Conservation (phyloP, 1,140 invertebrate species). For the Matsumurasca onukii region DNA sequence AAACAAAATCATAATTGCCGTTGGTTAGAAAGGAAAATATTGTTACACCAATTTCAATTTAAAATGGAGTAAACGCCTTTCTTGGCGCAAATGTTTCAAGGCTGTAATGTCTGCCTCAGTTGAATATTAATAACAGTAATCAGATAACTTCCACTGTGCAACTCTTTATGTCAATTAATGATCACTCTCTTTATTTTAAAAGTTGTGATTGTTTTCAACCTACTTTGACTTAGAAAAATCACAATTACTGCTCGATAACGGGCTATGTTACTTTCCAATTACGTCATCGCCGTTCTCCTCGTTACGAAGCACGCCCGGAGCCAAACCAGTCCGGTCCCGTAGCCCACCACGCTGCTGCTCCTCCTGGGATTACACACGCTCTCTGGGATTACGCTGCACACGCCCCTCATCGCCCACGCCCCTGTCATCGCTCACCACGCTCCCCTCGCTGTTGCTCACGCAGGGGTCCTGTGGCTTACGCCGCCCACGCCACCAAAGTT, state of each 20-base stretch:
- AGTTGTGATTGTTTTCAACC: too few species aligned
- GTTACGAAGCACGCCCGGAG: conserved; percentile 49
- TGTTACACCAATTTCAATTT: too few species aligned
- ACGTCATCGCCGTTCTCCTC: conserved; percentile 48
- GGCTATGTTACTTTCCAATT: conserved; percentile 45
- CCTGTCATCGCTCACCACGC: not conserved
- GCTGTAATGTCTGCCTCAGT: too few species aligned
- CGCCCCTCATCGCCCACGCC: conserved; percentile 47
- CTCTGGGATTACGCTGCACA: conserved; percentile 24
- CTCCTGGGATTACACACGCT: conserved; percentile 14
- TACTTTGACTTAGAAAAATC: conserved; percentile 24
- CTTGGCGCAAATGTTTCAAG: too few species aligned
- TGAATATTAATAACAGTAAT: too few species aligned
- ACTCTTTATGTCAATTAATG: too few species aligned
- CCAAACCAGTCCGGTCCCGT: conserved; percentile 45
- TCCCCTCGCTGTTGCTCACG: conserved; percentile 9
- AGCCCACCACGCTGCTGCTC: conserved; percentile 25
- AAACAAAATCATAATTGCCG: too few species aligned
- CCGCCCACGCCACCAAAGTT: conserved; percentile 38
- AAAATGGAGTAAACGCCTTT: too few species aligned
- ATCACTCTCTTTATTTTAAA: too few species aligned
- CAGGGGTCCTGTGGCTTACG: conserved; percentile 15
- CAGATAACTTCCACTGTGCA: too few species aligned
- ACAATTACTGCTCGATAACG: too few species aligned
- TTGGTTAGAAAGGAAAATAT: too few species aligned